Evolutionary conservation across 2,113 vertebrate species (phyloP).

Genomic region (Pollimyrus isidori): DNA sequence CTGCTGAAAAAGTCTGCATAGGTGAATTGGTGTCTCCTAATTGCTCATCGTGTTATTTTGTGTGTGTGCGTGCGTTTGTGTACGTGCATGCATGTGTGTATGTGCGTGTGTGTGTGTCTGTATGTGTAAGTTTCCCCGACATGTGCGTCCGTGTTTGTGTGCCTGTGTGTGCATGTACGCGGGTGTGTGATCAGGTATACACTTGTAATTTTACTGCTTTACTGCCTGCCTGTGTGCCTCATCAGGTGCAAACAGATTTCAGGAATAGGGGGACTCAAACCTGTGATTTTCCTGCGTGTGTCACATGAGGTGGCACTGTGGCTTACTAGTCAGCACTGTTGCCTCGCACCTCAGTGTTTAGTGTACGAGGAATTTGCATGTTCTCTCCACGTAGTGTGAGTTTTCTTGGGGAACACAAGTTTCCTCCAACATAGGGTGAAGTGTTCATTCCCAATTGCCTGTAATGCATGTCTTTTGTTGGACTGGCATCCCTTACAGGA

Average conservation of each 20-base stretch:
- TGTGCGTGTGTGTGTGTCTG: neutral
- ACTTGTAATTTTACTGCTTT: neutral
- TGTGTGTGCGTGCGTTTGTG: neutral
- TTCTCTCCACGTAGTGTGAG: neutral
- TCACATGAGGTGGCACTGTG: neutral
- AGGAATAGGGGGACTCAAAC: neutral
- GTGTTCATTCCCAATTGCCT: neutral
- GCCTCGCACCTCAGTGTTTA: neutral
- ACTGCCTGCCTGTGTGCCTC: neutral
- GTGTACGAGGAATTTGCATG: neutral
- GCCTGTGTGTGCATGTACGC: neutral
- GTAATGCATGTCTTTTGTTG: neutral
- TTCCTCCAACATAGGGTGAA: neutral
- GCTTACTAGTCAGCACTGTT: neutral
- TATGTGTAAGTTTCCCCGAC: no score
- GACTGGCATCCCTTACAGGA: neutral
- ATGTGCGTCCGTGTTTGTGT: neutral
- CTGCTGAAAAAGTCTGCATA: neutral
- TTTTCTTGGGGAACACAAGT: neutral
- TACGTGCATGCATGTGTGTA: no score
- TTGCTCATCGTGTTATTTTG: neutral
- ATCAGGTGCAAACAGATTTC: neutral
- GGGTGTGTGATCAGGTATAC: no score
- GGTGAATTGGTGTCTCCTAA: neutral
- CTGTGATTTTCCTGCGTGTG: neutral